Percentiles rank a stretch among this genome's conserved stretches.
phyloP scores from a whole-genome alignment of 2,888 invertebrate species.

The Microctonus brassicae region DNA sequence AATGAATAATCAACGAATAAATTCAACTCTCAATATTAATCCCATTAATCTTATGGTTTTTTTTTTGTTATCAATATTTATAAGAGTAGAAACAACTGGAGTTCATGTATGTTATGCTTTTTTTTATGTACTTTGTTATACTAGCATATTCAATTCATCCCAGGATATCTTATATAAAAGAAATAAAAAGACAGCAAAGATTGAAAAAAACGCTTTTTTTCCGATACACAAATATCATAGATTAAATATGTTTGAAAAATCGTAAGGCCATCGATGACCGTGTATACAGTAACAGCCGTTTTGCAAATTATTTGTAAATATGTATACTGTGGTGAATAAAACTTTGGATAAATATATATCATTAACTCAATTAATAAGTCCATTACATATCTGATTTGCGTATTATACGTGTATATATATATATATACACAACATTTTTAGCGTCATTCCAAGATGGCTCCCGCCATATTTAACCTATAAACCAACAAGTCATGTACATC shows the following conservation, averaged over 20 bases:
- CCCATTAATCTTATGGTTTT: not conserved
- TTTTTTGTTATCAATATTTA: not conserved
- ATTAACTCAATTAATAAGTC: too few relatives aligned
- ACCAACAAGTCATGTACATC: too few relatives aligned
- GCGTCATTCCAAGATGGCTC: conserved; percentile 43
- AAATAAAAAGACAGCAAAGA: not conserved
- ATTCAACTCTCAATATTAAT: not conserved
- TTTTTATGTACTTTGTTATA: too few relatives aligned
- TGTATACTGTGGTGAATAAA: conserved; percentile 62
- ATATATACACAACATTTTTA: not conserved
- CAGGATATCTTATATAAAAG: too few relatives aligned
- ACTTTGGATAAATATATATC: not conserved
- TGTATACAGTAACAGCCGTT: conserved; percentile 50
- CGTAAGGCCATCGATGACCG: too few relatives aligned
- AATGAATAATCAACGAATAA: not conserved
- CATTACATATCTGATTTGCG: not conserved
- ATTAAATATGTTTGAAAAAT: conserved; percentile 28
- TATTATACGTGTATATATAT: not conserved
- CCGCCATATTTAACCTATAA: conserved; percentile 27
- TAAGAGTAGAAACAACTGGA: too few relatives aligned
- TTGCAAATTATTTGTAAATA: conserved; percentile 64
- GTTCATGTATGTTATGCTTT: too few relatives aligned
- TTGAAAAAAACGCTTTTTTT: conserved; percentile 24
- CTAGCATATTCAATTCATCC: too few relatives aligned
- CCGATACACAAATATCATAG: conserved; percentile 18